Evolutionary conservation across 2,888 invertebrate species (phyloP), one percentile per base, ranked within the genome.

Genomic region (Portevinia maculata): DNA sequence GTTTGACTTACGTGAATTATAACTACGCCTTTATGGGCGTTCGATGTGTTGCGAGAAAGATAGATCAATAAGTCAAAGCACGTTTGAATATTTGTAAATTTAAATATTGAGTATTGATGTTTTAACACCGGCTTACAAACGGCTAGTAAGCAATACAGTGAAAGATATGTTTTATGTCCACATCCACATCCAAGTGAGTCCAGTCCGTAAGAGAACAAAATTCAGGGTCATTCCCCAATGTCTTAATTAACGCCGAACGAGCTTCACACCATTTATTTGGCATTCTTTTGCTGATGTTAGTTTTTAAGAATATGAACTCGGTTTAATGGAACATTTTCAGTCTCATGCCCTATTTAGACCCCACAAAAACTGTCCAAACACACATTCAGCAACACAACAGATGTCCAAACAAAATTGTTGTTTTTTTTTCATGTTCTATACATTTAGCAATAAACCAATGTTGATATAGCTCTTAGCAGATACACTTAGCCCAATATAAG

Each of bases 51-150:
- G 24, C 19, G 15, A 6, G n/a, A 37, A 57, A 32, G 55, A 9
- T 9, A n/a, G 1, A 50, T 50, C 50, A n/a, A 46, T 41, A n/a
- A 74, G 19, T 57, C 74, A 15, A 5, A 39, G 17, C 73, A 74
- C 65, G 74, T 74, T 57, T 32, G 13, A 53, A 30, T 52, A 46
- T 34, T 67, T 34, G 67, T 34, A 34, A 41, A 44, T 67, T 55
- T 34, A 67, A 67, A 34, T 53, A n/a, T 34, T 21, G 34, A 11
- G 28, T 48, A 52, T 37, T 17, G 39, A 30, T 70, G 50, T 70
- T 59, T 50, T 50, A 39, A 19, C 59, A 70, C 50, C 21, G 28
- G 6, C 24, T 50, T 1, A 28, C 24, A 30, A 44, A 41, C 13
- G 19, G 30, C 17, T 41, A 19, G 19, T 21, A n/a, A 32, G 15